phyloP scores from a whole-genome alignment of 2,888 invertebrate species.

The Abrostola triplasia region DNA sequence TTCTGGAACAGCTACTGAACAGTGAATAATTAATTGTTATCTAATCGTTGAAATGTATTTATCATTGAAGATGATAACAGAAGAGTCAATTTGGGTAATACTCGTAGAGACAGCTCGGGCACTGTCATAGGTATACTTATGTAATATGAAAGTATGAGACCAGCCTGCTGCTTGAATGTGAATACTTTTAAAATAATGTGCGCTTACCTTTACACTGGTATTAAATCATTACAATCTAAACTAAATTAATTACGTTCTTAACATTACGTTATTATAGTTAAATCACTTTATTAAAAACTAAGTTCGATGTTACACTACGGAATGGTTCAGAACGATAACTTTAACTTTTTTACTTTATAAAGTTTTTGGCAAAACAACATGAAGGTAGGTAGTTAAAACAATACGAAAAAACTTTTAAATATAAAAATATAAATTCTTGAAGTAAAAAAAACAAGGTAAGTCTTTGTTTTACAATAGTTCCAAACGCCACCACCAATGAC shows the following conservation, averaged over 20 bases:
- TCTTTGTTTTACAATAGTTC: conserved; percentile 5
- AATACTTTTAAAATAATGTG: conserved; percentile 42
- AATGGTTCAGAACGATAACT: conserved; percentile 37
- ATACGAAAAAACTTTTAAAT: not conserved
- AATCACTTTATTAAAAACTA: conserved; percentile 57
- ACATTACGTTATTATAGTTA: conserved; percentile 58
- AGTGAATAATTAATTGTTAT: not conserved
- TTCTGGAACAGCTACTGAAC: not conserved
- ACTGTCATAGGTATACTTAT: too few relatives aligned
- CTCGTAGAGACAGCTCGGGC: too few relatives aligned
- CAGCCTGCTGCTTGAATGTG: not conserved
- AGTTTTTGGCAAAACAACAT: conserved; percentile 42
- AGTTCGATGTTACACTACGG: conserved; percentile 39
- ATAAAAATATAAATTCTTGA: not conserved
- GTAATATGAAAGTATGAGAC: too few relatives aligned
- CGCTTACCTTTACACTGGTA: conserved; percentile 52
- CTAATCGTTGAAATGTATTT: too few relatives aligned
- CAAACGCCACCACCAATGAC: not conserved
- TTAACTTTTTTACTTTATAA: conserved; percentile 21
- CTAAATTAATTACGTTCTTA: conserved; percentile 72
- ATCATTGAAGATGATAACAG: too few relatives aligned
- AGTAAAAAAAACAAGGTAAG: too few relatives aligned
- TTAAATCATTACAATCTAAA: conserved; percentile 50
- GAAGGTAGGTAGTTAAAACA: not conserved
- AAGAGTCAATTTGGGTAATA: too few relatives aligned